Evolutionary conservation across 1,140 invertebrate species (phyloP).

Genomic region (Matsumurasca onukii): DNA sequence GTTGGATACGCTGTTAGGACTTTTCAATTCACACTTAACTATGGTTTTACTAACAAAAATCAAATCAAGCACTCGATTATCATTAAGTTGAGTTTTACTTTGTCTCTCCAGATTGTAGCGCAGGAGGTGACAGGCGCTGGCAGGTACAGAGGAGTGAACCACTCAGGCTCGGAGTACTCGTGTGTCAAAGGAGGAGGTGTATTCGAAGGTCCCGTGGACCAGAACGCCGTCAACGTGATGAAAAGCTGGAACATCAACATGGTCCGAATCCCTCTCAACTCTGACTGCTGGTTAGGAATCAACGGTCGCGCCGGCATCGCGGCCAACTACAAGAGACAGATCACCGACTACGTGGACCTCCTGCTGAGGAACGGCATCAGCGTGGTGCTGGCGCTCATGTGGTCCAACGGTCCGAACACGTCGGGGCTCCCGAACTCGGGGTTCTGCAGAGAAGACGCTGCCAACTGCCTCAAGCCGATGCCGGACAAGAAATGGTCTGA

Average conservation of each 20-base stretch:
- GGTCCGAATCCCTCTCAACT: not conserved
- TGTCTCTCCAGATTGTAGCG: too few species aligned
- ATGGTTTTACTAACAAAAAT: too few species aligned
- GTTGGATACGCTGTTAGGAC: too few species aligned
- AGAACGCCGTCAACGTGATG: not conserved
- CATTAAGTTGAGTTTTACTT: too few species aligned
- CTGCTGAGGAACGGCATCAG: not conserved
- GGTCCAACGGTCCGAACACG: not conserved
- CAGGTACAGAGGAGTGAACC: conserved; percentile 5
- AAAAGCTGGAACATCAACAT: conserved; percentile 4
- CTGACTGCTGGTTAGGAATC: not conserved
- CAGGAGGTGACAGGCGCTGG: too few species aligned
- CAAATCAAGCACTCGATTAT: too few species aligned
- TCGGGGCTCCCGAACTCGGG: too few species aligned
- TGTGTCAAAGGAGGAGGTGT: not conserved
- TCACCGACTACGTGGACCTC: not conserved
- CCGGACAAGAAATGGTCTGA: not conserved
- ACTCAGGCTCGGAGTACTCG: not conserved
- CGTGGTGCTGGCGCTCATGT: not conserved
- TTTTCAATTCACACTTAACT: too few species aligned
- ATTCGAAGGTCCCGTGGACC: not conserved
- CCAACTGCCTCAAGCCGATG: not conserved
- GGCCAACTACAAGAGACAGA: not conserved
- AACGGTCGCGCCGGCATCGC: not conserved
- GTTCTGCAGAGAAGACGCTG: not conserved